Conservation (phyloP, 1,140 invertebrate genomes). For the Drosophila orosa region DNA sequence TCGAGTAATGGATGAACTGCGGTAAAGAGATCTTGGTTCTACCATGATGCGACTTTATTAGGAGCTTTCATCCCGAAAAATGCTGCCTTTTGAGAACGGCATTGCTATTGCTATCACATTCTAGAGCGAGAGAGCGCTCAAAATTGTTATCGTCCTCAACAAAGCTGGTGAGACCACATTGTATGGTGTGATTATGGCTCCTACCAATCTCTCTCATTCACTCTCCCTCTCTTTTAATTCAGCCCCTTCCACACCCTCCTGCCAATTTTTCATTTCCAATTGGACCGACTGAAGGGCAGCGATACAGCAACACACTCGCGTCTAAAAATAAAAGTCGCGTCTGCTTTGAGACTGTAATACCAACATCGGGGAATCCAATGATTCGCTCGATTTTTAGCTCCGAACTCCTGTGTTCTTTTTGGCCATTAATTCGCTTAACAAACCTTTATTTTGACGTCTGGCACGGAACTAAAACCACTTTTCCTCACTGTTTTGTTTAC, state of each 20-base stretch:
- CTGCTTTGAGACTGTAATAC: slow-evolving; percentile 14
- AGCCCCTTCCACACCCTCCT: not conserved
- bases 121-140: not conserved
- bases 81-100: not conserved
- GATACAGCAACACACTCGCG: slow-evolving; percentile 20
- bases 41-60: not conserved
- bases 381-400: not conserved
- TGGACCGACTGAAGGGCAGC: slow-evolving; percentile 1
- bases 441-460: slow-evolving; percentile 7
- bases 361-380: slow-evolving; percentile 5
- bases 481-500: slow-evolving; percentile 54
- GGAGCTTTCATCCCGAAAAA: not conserved
- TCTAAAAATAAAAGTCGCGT: slow-evolving; percentile 30
- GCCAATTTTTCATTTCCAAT: slow-evolving; percentile 12
- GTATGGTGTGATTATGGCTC: not conserved
- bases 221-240: not conserved
- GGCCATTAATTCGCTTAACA: not conserved
- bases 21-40: not conserved
- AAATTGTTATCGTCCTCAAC: not conserved
- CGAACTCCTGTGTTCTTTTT: slow-evolving; percentile 3
- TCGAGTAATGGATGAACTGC: not conserved
- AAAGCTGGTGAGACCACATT: not conserved
- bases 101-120: not conserved
- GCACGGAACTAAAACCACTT: slow-evolving; percentile 22
- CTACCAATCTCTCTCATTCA: slow-evolving; percentile 1